Conservation (phyloP, 2,888 invertebrate species). For the Dynastes hyllus region DNA sequence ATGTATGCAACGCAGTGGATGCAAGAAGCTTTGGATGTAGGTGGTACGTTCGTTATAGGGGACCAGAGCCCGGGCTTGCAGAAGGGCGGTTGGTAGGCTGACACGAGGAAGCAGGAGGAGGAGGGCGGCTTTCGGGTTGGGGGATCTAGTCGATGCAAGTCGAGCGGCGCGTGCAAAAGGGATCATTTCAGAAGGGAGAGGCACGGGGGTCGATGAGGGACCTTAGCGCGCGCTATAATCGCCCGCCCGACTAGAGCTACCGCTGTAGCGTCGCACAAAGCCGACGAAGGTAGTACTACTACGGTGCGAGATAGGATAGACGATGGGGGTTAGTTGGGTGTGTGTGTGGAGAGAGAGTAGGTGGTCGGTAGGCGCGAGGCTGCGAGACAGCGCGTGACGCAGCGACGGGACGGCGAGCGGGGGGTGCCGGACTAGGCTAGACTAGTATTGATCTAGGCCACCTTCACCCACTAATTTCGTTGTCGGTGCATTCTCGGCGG, state of each 20-base stretch:
- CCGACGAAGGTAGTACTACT: no score
- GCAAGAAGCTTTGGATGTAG: not conserved
- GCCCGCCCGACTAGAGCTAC: conserved; percentile 10
- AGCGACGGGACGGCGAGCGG: not conserved
- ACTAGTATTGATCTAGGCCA: conserved; percentile 71
- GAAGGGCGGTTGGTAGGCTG: not conserved
- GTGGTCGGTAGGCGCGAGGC: conserved; percentile 30
- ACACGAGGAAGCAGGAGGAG: not conserved
- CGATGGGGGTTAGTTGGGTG: not conserved
- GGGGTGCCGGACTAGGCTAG: conserved; percentile 67
- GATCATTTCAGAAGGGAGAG: not conserved
- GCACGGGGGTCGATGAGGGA: not conserved
- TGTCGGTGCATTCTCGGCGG: conserved; percentile 56
- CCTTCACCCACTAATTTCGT: conserved; percentile 63
- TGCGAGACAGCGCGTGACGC: conserved; percentile 35
- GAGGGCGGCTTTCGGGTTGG: conserved; percentile 8
- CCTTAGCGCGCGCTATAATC: not conserved
- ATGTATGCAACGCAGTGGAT: not conserved
- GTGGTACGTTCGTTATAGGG: conserved; percentile 13
- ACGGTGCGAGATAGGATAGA: not conserved
- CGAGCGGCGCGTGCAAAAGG: conserved; percentile 5
- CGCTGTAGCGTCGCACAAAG: not conserved
- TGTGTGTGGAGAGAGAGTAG: conserved; percentile 30
- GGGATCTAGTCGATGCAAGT: conserved; percentile 7
- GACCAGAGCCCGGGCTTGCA: not conserved